These are phyloP conservation scores for Reticulitermes lucifugus DNA, from an alignment of 2,888 invertebrate genomes.

Conservation along the genomic window DNA sequence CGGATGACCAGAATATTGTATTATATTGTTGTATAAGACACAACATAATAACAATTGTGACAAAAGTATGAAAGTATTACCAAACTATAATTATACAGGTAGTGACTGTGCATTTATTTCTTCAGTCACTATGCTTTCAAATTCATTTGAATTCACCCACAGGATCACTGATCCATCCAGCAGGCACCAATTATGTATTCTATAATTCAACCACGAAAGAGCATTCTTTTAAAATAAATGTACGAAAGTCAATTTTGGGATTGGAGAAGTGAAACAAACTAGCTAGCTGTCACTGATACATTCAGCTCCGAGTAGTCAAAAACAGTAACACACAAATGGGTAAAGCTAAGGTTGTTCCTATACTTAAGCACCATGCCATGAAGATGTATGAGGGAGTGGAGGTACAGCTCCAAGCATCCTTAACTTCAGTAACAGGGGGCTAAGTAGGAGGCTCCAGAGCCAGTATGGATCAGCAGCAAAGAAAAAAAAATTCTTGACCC, in stretches of 20 bases:
- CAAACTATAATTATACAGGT: background rate
- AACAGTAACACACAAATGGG: too few species aligned
- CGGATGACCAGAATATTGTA: background rate
- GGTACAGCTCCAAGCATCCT: too few species aligned
- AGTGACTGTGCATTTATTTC: background rate
- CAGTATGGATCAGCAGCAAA: too few species aligned
- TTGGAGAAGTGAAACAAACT: background rate
- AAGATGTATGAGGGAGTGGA: too few species aligned
- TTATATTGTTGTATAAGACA: background rate
- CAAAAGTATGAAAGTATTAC: background rate
- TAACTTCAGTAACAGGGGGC: too few species aligned
- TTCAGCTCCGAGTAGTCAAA: background rate
- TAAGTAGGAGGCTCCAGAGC: too few species aligned
- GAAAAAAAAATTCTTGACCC: too few species aligned
- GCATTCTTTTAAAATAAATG: background rate
- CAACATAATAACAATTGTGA: background rate
- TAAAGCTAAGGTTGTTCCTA: background rate
- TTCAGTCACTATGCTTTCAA: conserved; percentile 2
- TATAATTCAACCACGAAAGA: background rate
- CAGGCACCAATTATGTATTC: conserved; percentile 7
- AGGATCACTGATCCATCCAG: background rate
- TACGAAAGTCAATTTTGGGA: background rate
- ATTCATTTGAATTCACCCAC: background rate
- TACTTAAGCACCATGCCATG: too few species aligned
- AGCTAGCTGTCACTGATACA: background rate